These are phyloP conservation scores for Drosophila watanabei DNA, from an alignment of 1,140 invertebrate species.

Conservation along the genomic window DNA sequence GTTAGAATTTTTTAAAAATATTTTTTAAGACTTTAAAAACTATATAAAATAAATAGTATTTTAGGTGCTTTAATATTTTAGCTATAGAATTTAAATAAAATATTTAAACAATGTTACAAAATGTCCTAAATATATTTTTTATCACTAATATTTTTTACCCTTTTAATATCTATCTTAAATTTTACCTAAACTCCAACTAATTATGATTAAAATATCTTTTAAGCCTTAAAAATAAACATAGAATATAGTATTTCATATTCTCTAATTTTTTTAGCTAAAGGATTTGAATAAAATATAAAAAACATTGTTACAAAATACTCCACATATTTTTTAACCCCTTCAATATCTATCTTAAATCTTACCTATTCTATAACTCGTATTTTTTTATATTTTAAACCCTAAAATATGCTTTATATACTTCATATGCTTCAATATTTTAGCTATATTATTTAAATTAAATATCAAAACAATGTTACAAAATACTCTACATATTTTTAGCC, in stretches of 20 bases:
- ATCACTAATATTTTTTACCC: neutral
- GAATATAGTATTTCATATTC: no score
- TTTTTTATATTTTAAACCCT: no score
- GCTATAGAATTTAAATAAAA: no score
- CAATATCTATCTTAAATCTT: neutral
- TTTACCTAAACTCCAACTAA: conserved; percentile 25
- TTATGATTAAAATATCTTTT: no score
- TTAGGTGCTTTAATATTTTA: no score
- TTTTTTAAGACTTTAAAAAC: neutral
- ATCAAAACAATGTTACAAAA: neutral
- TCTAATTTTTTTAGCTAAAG: no score
- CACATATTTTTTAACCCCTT: no score
- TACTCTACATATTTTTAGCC: neutral
- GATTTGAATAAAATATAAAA: neutral
- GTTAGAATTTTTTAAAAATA: neutral
- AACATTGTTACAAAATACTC: neutral
- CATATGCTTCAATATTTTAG: no score
- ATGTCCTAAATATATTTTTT: no score
- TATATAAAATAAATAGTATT: neutral
- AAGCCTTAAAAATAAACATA: no score
- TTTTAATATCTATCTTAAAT: conserved; percentile 18
- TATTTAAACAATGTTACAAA: neutral
- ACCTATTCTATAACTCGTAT: conserved; percentile 18
- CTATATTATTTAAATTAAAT: neutral
- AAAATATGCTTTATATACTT: no score